Base-by-base conservation (phyloP, 2,113 vertebrate species). In the Apeltes quadracus region DNA sequence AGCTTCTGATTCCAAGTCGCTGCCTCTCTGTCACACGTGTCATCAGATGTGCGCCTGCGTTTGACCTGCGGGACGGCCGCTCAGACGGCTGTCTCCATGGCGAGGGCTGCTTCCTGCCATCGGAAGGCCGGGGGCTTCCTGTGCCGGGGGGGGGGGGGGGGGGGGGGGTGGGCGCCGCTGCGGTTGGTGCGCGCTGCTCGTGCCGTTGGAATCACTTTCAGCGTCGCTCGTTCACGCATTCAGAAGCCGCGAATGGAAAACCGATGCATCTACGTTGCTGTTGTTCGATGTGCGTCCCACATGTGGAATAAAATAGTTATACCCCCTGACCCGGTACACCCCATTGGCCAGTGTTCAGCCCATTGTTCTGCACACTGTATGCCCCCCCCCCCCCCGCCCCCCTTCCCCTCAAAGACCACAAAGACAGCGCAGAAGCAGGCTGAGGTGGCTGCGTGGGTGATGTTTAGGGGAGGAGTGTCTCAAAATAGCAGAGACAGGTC, bases 21-120 rank as follows among this genome's bases (percentile, higher is more conserved):
- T 72, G 13, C 18, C 59, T 75, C 59, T 75, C 71, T 46, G 61
- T 74, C 61, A 62, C 62, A 76, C 46, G 72, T 76, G 76, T 68
- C 70, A 62, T 72, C 50, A 61, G 36, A 39, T 5, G 48, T 78
- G 65, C 39, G 78, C 23, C 29, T 70, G 70, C 39, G 15, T 74
- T 63, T 90, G 90, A 89, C 85, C 89, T 81, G 82, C 72, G 76
- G 88, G 85, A 90, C 88, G 84, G 55, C 79, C 56, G 57, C 68
- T 72, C 87, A 91, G 89, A 90, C 87, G 78, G 74, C 82, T 87
- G 91, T 91, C 86, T 91, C 89, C 87, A 79, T 80, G 75, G 83
- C 65, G 50, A 80, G 72, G 67, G 78, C 78, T 76, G 86, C 72
- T 90, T 91, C 89, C 88, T 89, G 80, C 77, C 89, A 84, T 87